phyloP scores from a whole-genome alignment of 2,113 vertebrate genomes.

The Rhinopomastus cyanomelas region DNA sequence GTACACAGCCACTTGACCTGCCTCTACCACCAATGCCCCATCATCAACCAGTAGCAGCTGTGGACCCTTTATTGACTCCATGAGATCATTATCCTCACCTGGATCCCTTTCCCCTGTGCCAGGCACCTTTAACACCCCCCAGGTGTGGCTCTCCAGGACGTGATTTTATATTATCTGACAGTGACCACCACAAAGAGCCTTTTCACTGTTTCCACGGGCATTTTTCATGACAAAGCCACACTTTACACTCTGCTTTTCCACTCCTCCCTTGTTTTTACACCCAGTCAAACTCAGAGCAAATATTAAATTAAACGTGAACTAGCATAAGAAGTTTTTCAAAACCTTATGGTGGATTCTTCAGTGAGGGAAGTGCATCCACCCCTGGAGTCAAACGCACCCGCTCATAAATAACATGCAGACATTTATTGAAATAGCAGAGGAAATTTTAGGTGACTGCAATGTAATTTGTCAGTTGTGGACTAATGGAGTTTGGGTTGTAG shows the following conservation, averaged over 20 bases:
- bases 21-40: not conserved
- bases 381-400: not conserved
- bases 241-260: not conserved
- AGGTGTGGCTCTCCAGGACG: not conserved
- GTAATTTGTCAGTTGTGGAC: not conserved
- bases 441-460: not conserved
- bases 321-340: not conserved
- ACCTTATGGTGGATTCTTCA: not conserved
- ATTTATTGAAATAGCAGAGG: not conserved
- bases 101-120: too few species aligned
- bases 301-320: not conserved
- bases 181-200: not conserved
- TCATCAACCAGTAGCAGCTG: too few species aligned
- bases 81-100: not conserved
- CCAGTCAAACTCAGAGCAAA: not conserved
- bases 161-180: accelerated
- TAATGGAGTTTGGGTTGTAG: not conserved
- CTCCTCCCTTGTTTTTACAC: not conserved
- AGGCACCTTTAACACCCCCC: not conserved
- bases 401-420: conserved; percentile 31
- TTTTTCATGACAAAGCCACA: not conserved
- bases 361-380: not conserved
- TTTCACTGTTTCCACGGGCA: not conserved
- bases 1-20: not conserved
- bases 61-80: not conserved